Evolutionary conservation across 2,797 vertebrate species (phyloP).

Genomic region (Molossus alvarezi): DNA sequence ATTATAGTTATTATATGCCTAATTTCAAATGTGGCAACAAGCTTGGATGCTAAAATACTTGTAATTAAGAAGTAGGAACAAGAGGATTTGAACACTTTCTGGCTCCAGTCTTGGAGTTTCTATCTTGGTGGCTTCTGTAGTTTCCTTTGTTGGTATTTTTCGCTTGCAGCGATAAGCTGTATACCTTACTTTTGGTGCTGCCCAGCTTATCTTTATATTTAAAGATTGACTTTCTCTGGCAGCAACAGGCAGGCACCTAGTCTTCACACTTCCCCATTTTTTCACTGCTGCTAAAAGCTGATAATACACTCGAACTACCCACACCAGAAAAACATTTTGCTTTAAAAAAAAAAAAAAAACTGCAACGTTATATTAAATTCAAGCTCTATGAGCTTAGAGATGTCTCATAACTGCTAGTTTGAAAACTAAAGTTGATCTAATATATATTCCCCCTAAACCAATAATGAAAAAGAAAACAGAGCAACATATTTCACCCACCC

Average conservation of each 20-base stretch:
- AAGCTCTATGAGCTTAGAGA: slow-evolving; percentile 48
- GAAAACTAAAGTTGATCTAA: slow-evolving; percentile 51
- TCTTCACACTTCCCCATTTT: slow-evolving; percentile 71
- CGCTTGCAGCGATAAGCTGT: slow-evolving; percentile 45
- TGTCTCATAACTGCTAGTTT: neutral
- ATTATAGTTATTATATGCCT: neutral
- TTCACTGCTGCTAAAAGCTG: slow-evolving; percentile 73
- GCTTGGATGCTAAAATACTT: slow-evolving; percentile 34
- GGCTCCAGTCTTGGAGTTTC: slow-evolving; percentile 7
- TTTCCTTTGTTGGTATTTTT: slow-evolving; percentile 25
- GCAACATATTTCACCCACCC: neutral
- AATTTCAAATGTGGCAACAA: slow-evolving; percentile 36
- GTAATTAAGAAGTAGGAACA: neutral
- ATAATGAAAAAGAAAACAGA: slow-evolving; percentile 60
- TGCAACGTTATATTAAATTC: slow-evolving; percentile 50
- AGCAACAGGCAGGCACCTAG: slow-evolving; percentile 54
- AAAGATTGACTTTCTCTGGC: slow-evolving; percentile 78
- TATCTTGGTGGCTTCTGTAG: neutral
- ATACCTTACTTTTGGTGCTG: slow-evolving; percentile 37
- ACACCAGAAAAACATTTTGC: neutral
- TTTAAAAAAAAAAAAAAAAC: neutral
- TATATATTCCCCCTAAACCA: neutral
- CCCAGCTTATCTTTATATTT: slow-evolving; percentile 71
- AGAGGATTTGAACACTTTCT: slow-evolving; percentile 44
- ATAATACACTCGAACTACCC: slow-evolving; percentile 66